phyloP scores from a whole-genome alignment of 2,888 invertebrate genomes.

The Aphidius colemani region DNA sequence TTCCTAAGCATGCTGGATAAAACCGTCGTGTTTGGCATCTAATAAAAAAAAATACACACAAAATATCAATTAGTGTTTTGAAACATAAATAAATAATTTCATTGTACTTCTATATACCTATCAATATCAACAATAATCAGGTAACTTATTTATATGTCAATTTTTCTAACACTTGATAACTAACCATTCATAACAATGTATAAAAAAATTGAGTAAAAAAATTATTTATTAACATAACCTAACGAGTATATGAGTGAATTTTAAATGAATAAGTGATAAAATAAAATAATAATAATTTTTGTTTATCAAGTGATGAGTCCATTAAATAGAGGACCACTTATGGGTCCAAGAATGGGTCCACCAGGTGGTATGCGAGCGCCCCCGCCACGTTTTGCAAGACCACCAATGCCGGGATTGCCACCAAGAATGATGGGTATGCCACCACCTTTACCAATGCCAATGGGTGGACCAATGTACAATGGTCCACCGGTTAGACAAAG shows the following conservation, averaged over 20 bases:
- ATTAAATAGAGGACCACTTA: constrained; percentile 48
- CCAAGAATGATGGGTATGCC: constrained; percentile 34
- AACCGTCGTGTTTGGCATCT: not conserved
- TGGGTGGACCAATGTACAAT: constrained; percentile 32
- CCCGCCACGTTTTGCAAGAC: constrained; percentile 46
- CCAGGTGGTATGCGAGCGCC: constrained; percentile 45
- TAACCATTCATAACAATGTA: too few species aligned
- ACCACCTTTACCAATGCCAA: constrained; percentile 39
- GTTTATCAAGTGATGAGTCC: constrained; percentile 47
- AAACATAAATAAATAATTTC: not conserved
- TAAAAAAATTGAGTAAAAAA: not conserved
- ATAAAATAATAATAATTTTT: not conserved
- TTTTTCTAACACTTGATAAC: too few species aligned
- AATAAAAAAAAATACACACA: too few species aligned
- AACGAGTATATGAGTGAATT: not conserved
- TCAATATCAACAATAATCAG: not conserved
- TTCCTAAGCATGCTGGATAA: not conserved
- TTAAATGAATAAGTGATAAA: not conserved
- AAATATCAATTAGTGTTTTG: not conserved
- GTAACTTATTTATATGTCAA: too few species aligned
- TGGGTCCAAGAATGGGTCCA: constrained; percentile 45
- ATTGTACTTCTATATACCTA: too few species aligned
- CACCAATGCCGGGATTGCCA: constrained; percentile 40
- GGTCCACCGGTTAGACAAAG: constrained; percentile 37
- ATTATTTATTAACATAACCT: not conserved